phyloP scores from a whole-genome alignment of 1,140 invertebrate genomes.

The Musca domestica region DNA sequence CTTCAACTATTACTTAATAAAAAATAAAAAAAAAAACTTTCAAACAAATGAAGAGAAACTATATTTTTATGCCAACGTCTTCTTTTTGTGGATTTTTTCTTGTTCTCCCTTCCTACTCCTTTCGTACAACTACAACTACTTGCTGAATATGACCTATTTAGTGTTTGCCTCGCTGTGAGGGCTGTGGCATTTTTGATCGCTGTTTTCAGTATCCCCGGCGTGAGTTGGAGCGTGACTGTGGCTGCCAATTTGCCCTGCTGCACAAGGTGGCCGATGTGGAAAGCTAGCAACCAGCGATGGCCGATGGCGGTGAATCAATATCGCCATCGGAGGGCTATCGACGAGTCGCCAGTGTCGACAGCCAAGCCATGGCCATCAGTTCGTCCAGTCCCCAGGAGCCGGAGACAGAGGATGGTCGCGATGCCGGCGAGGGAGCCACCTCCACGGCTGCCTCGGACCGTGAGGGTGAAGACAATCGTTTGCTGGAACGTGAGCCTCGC shows the following conservation, averaged over 20 bases:
- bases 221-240: constrained; percentile 73
- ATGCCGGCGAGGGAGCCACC: neutral
- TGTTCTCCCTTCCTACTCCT: neutral
- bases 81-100: neutral
- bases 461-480: constrained; percentile 15
- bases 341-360: constrained; percentile 42
- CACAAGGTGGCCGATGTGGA: constrained; percentile 71
- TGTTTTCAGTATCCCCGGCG: constrained; percentile 79
- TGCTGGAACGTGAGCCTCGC: constrained; percentile 14
- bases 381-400: constrained; percentile 21
- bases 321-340: constrained; percentile 44
- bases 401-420: neutral
- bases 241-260: constrained; percentile 82
- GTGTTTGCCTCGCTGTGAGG: constrained; percentile 59
- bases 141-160: constrained; percentile 3
- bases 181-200: constrained; percentile 78
- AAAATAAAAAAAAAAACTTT: too few species aligned
- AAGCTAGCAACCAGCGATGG: constrained; percentile 54
- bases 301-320: constrained; percentile 32
- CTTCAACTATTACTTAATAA: too few species aligned
- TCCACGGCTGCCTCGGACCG: neutral
- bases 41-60: too few species aligned
- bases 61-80: too few species aligned
- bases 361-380: constrained; percentile 16
- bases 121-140: neutral